Base-by-base conservation (phyloP, 2,113 vertebrate genomes). In the Paratilapia polleni region DNA sequence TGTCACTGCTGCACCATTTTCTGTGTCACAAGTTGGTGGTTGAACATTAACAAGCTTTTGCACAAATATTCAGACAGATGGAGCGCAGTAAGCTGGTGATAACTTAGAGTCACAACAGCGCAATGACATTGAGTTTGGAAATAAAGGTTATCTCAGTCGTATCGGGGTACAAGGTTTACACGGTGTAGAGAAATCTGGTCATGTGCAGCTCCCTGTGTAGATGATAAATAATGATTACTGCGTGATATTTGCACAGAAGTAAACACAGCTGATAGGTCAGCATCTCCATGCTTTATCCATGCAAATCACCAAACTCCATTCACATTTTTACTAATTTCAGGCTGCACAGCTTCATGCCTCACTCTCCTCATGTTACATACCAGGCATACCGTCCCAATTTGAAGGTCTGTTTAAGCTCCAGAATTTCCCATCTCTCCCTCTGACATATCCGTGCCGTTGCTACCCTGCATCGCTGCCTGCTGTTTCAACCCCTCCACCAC, bases 111-210 rank as follows among this genome's bases (percentile, higher is more conserved):
- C 60, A 62, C 60, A 62, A 0, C 19, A 36, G 60, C 31, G 12
- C 31, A 62, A 17, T 4, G 4, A 31, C 28, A 4, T 2, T 31
- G 19, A 41, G 9, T 11, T 2, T 41, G 34, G 60, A 0, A 11
- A 13, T 20, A 17, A 36, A 31, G 13, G 11, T 38, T 38, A 63
- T 38, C 34, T 1, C 61, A 64, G 0, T 61, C 59, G 34, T 34
- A 6, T 17, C 3, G 2, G 59, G 10, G 10, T 41, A 9, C 38
- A 41, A 41, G 2, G 38, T 61, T 11, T 34, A 17, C 11, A 34
- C 6, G 31, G 61, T 38, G 22, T 64, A 4, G 19, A 6, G 38
- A 38, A 38, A 38, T 1, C 19, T 64, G 13, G 34, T 64, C 20
- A 22, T n/a, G 38, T 38, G 34, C 20, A 26, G 38, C 63, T 17